Evolutionary conservation across 2,113 vertebrate species (phyloP).

Genomic region (Bos indicus): DNA sequence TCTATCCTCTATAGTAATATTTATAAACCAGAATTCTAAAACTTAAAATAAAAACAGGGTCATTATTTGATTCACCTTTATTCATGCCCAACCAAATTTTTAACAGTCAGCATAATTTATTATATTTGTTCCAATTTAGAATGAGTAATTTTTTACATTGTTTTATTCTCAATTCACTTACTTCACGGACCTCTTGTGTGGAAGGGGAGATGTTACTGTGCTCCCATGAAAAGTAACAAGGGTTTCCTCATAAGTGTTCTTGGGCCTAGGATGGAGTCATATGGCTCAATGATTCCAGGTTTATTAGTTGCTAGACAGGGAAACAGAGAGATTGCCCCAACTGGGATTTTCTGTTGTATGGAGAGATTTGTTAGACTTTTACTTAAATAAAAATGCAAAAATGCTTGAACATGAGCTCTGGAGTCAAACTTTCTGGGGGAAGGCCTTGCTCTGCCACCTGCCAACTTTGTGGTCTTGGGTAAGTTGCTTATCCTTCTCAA

Average conservation of each 20-base stretch:
- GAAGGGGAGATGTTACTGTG: not conserved
- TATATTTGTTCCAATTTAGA: not conserved
- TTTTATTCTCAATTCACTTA: not conserved
- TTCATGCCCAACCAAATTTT: not conserved
- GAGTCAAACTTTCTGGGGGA: not conserved
- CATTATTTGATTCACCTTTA: not conserved
- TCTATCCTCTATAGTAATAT: not conserved
- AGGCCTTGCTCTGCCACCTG: not conserved
- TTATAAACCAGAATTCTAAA: not conserved
- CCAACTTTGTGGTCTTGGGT: not conserved
- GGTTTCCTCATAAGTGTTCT: not conserved
- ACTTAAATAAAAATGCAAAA: not conserved
- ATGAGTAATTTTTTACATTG: not conserved
- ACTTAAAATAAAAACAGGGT: constrained; percentile 2
- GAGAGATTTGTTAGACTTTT: not conserved
- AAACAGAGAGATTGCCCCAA: not conserved
- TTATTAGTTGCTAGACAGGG: not conserved
- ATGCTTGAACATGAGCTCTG: not conserved
- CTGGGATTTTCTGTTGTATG: not conserved
- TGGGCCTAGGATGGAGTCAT: not conserved
- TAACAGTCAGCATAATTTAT: not conserved
- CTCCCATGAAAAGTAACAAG: not conserved
- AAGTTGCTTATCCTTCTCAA: not conserved
- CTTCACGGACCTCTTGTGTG: not conserved
- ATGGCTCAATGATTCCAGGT: not conserved